Percentiles rank a stretch among this genome's conserved stretches.
phyloP scores from a whole-genome alignment of 1,140 invertebrate genomes.

The Harpegnathos saltator region DNA sequence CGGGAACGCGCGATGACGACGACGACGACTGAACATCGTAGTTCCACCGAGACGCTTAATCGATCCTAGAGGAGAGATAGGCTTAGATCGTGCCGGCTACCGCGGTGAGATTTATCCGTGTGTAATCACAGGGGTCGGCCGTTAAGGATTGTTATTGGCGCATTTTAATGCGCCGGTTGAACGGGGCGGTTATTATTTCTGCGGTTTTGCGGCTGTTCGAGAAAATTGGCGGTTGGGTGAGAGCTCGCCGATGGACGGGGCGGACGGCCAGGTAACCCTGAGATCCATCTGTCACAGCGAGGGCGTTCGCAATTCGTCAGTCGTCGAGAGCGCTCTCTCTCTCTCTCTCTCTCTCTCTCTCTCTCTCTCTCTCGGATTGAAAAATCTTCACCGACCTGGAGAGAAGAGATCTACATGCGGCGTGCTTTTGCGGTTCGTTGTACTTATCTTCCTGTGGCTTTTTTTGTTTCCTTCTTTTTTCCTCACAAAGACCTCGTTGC shows the following conservation, averaged over 20 bases:
- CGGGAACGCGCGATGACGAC: constrained; percentile 21
- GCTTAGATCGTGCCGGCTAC: constrained; percentile 74
- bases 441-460: not conserved
- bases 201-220: constrained; percentile 81
- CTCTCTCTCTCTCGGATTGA: constrained; percentile 53
- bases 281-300: constrained; percentile 80
- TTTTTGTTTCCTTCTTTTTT: not conserved
- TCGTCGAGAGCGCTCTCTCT: constrained; percentile 52
- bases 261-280: constrained; percentile 71
- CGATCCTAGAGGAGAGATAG: constrained; percentile 63
- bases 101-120: constrained; percentile 80
- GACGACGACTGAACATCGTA: not conserved
- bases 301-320: constrained; percentile 76
- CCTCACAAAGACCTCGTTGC: constrained; percentile 12
- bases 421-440: constrained; percentile 29
- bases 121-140: constrained; percentile 79
- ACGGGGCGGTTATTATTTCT: constrained; percentile 81
- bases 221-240: constrained; percentile 80
- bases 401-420: constrained; percentile 67
- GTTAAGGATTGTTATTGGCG: constrained; percentile 80
- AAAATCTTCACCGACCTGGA: constrained; percentile 62
- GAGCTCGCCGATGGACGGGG: constrained; percentile 63
- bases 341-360: too few species aligned
- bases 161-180: constrained; percentile 79
- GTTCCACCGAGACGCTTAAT: constrained; percentile 24